Evolutionary conservation across 2,113 vertebrate species (phyloP).

Genomic region (Osmerus mordax): DNA sequence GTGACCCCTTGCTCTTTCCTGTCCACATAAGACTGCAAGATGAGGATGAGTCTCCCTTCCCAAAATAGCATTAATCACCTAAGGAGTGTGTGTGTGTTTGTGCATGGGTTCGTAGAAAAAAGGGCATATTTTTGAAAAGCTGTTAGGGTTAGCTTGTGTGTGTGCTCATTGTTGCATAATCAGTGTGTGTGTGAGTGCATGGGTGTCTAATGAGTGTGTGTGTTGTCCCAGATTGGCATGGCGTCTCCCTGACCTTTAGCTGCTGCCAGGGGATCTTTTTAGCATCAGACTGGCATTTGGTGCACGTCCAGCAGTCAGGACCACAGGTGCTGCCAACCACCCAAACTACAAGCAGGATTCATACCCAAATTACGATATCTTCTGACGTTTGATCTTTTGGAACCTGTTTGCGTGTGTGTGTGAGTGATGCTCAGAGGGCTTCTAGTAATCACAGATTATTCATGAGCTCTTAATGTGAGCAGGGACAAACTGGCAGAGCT

Average conservation of each 20-base stretch:
- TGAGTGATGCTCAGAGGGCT: conserved; percentile 46
- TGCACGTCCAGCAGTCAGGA: conserved; percentile 12
- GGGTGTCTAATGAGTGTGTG: neutral
- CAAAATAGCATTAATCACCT: conserved; percentile 56
- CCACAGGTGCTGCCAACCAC: neutral
- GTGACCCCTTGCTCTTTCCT: conserved; percentile 23
- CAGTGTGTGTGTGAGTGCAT: conserved; percentile 17
- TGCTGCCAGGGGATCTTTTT: conserved; percentile 26
- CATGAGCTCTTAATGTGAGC: conserved; percentile 67
- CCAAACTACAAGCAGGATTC: no score
- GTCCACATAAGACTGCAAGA: conserved; percentile 29
- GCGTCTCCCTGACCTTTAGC: conserved; percentile 38
- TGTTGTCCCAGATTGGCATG: neutral
- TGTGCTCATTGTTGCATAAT: neutral
- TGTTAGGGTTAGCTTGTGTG: neutral
- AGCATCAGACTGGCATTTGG: conserved; percentile 41
- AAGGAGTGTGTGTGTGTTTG: conserved; percentile 1
- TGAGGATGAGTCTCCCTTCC: conserved; percentile 33
- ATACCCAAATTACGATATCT: no score
- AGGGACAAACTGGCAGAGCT: conserved; percentile 61
- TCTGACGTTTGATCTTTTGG: no score
- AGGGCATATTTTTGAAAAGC: neutral
- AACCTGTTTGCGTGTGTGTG: neutral
- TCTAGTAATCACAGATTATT: conserved; percentile 65
- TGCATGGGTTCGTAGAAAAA: no score